phyloP scores from a whole-genome alignment of 2,113 vertebrate genomes.

The Colius striatus region DNA sequence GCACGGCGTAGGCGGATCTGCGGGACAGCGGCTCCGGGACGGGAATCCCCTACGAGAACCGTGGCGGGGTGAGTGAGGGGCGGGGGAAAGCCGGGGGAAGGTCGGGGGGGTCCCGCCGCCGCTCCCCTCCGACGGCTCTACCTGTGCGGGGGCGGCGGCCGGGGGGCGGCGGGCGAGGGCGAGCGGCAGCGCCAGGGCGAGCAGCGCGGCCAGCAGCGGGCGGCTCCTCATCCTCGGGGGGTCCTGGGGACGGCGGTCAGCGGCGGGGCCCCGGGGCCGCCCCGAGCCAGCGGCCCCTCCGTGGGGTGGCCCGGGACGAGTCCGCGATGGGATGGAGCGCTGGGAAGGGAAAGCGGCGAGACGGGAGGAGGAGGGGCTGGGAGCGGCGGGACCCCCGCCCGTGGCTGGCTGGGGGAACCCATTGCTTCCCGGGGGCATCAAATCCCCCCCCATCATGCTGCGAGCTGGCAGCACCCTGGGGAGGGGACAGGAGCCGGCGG shows the following conservation, averaged over 20 bases:
- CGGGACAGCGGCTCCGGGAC: neutral
- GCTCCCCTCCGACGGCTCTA: neutral
- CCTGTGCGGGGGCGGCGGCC: neutral
- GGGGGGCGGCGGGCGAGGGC: neutral
- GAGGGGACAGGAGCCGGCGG: neutral
- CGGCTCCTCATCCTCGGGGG: neutral
- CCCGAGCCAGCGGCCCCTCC: neutral
- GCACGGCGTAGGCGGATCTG: neutral
- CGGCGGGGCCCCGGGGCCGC: neutral
- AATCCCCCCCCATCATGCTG: neutral
- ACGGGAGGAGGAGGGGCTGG: neutral
- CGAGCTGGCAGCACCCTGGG: neutral
- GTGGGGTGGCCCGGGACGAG: neutral
- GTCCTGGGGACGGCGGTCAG: neutral
- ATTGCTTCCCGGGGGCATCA: too few species aligned
- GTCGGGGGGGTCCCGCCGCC: too few species aligned
- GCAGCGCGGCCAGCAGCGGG: neutral
- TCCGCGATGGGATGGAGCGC: neutral
- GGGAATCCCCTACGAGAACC: neutral
- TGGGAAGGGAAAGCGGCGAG: neutral
- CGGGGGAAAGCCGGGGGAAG: neutral
- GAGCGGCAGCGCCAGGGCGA: neutral
- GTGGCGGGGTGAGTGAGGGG: neutral
- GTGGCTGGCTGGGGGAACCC: neutral
- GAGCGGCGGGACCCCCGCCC: neutral